A percentile compares a stretch with the other conserved stretches of the same genome.
Evolutionary conservation across 92 coral and sea anemone genomes (phyloP).

Genomic region (Zoanthus sociatus): DNA sequence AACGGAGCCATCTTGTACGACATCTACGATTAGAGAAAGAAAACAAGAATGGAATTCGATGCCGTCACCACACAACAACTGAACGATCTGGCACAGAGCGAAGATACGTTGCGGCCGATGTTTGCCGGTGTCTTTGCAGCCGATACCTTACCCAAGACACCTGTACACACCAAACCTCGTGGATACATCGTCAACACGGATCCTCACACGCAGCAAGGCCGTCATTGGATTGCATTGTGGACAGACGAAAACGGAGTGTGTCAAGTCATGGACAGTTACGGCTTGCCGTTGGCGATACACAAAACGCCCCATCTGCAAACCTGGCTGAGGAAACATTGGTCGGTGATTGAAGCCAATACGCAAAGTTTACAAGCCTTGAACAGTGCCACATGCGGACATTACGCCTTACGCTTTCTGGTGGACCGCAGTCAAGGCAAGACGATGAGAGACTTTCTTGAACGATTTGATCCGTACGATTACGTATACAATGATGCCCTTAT

Average conservation of each 20-base stretch:
- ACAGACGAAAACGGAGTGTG: background rate
- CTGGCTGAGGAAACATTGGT: background rate
- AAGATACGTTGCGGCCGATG: background rate
- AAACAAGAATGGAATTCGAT: constrained; percentile 24
- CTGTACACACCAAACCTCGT: no score
- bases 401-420: no score
- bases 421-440: background rate
- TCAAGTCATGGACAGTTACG: constrained; percentile 21
- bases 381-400: no score
- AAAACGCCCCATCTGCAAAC: background rate
- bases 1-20: no score
- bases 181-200: no score
- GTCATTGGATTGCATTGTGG: background rate
- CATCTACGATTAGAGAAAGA: no score
- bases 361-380: background rate
- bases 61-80: background rate
- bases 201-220: background rate
- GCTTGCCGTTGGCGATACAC: background rate
- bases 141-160: background rate
- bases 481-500: background rate
- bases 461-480: no score
- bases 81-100: background rate
- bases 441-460: background rate
- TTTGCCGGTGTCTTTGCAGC: background rate
- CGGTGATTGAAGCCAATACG: background rate